phyloP scores from a whole-genome alignment of 2,113 vertebrate species.

The Pangasianodon hypophthalmus region DNA sequence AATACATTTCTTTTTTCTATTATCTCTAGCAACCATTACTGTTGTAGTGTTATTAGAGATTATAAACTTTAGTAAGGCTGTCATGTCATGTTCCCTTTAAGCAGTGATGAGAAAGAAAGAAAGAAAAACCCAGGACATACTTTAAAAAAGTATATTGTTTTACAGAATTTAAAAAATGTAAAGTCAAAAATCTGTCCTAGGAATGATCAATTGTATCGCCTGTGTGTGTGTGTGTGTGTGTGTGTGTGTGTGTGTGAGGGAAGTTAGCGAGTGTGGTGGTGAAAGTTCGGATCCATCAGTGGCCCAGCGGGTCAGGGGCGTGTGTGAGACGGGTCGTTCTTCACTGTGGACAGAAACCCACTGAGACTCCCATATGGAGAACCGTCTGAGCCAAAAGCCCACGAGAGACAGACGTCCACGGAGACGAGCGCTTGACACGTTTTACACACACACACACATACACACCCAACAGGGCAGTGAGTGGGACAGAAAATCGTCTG shows the following conservation, averaged over 20 bases:
- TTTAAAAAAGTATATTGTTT: background rate
- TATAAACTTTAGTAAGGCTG: background rate
- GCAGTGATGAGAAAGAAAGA: background rate
- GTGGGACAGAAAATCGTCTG: background rate
- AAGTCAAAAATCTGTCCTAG: background rate
- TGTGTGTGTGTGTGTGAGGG: background rate
- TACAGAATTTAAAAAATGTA: background rate
- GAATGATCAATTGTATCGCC: background rate
- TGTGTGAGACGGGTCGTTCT: slow-evolving; percentile 66
- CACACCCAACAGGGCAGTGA: background rate
- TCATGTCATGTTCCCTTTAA: background rate
- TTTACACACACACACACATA: slow-evolving; percentile 2
- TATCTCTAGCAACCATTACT: background rate
- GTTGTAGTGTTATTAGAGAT: background rate
- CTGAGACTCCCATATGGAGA: slow-evolving; percentile 51
- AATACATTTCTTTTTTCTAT: background rate
- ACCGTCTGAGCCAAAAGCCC: slow-evolving; percentile 51
- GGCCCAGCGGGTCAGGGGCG: slow-evolving; percentile 66
- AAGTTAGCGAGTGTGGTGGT: background rate
- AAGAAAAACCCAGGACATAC: background rate
- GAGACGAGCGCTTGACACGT: background rate
- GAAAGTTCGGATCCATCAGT: slow-evolving; percentile 67
- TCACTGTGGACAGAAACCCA: slow-evolving; percentile 62
- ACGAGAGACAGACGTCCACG: background rate
- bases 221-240: background rate